Base-by-base conservation (phyloP, 2,113 vertebrate genomes). In the Mola mola region DNA sequence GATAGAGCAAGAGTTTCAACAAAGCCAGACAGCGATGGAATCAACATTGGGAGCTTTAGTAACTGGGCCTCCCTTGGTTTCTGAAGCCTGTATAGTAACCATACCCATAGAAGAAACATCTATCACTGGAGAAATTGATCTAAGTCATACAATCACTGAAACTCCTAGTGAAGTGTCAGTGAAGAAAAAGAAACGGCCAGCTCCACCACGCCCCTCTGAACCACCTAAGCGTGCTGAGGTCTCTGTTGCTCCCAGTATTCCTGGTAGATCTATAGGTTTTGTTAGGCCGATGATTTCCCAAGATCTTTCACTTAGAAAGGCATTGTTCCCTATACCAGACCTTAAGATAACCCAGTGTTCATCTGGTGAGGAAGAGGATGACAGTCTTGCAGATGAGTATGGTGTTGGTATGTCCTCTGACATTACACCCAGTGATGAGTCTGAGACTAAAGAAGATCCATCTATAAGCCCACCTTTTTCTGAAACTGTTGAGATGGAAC, bases 311-410 rank as follows among this genome's bases (percentile, higher is more conserved):
- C 84, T 86, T 6, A 93, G 85, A 76, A 95, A 93, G 49, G 41
- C 92, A 69, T 87, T 94, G 24, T 94, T 94, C 55, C 95, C 96
- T 42, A 98, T 99, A 88, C 97, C 97, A 74, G 96, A 99, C 84
- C 94, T 99, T 66, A 98, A 94, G 89, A 98, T 99, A 87, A 99
- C 97, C 12, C 96, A 96, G 48, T 98, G 98, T 83, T 98, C 98
- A 80, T 97, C 97, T 80, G 81, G 93, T 68, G 97, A 98, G 83
- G 93, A 94, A 44, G 96, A 97, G 74, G 95, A 96, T 85, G 92
- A 86, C 83, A 94, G 88, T 94, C 91, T 89, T 86, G 92, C 92
- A 84, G 92, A 95, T 61, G 94, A 96, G 21, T 82, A 88, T 84
- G 83, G 78, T 28, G 78, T 87, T 73, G 92, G 93, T 69, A 89